phyloP scores from a whole-genome alignment of 2,888 invertebrate species.

The Agrypnus murinus region DNA sequence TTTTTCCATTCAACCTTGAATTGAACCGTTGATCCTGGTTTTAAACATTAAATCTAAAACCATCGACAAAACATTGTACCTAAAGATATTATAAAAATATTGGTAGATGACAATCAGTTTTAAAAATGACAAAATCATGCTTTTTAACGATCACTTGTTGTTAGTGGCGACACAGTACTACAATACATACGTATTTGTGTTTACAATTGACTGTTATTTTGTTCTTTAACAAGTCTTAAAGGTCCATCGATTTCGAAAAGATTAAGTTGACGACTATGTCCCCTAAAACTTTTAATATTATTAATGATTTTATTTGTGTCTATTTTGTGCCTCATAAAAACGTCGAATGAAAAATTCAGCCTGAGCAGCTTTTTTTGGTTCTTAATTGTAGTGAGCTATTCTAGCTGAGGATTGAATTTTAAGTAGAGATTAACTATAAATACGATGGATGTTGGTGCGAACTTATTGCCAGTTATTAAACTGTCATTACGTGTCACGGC shows the following conservation, averaged over 20 bases:
- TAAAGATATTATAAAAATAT: slow-evolving; percentile 44
- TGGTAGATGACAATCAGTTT: slow-evolving; percentile 51
- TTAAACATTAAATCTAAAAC: slow-evolving; percentile 30
- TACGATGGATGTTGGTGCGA: slow-evolving; percentile 44
- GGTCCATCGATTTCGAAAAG: slow-evolving; percentile 50
- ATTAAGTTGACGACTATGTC: slow-evolving; percentile 27
- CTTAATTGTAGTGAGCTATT: slow-evolving; percentile 31
- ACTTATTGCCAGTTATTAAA: slow-evolving; percentile 52
- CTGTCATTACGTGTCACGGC: slow-evolving; percentile 49
- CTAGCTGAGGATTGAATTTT: slow-evolving; percentile 39
- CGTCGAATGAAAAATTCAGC: slow-evolving; percentile 32
- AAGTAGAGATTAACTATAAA: slow-evolving; percentile 47
- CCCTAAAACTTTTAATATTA: slow-evolving; percentile 27
- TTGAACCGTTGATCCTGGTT: slow-evolving; percentile 42
- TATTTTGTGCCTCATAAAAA: slow-evolving; percentile 29
- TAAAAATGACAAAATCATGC: slow-evolving; percentile 50
- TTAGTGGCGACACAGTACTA: slow-evolving; percentile 47
- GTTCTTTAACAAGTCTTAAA: slow-evolving; percentile 44
- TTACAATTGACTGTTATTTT: slow-evolving; percentile 47
- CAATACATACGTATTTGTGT: slow-evolving; percentile 35
- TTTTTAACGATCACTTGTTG: slow-evolving; percentile 49
- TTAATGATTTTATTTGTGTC: slow-evolving; percentile 44
- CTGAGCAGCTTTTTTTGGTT: slow-evolving; percentile 25
- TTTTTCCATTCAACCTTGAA: slow-evolving; percentile 36
- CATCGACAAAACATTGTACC: slow-evolving; percentile 2